Evolutionary conservation across 1,140 invertebrate species (phyloP).

Genomic region (Drosophila bocki): DNA sequence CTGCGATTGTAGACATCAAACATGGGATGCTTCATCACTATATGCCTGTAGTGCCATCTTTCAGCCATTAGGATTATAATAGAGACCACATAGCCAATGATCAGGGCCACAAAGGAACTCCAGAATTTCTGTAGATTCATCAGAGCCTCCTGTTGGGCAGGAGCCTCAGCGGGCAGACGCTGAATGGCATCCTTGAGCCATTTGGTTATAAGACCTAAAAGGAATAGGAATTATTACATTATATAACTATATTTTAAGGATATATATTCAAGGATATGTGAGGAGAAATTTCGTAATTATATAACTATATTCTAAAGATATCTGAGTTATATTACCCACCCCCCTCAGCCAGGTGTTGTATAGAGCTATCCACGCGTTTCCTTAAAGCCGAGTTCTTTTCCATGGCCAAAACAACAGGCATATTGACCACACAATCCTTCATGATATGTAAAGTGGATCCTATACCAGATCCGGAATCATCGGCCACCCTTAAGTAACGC

Average conservation of each 20-base stretch:
- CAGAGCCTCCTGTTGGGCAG: conserved; percentile 87
- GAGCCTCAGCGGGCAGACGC: conserved; percentile 85
- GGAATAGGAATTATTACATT: too few relatives aligned
- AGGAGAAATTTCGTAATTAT: too few relatives aligned
- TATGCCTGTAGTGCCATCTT: conserved; percentile 88
- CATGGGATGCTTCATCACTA: conserved; percentile 88
- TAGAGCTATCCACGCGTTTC: conserved; percentile 88
- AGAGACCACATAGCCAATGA: conserved; percentile 89
- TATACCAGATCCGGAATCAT: conserved; percentile 85
- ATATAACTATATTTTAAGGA: too few relatives aligned
- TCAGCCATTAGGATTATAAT: conserved; percentile 87
- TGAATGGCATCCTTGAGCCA: conserved; percentile 91
- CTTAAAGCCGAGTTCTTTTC: conserved; percentile 93
- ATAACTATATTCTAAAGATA: too few relatives aligned
- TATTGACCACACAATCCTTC: conserved; percentile 91
- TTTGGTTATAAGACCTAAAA: conserved; percentile 86
- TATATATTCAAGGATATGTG: too few relatives aligned
- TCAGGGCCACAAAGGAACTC: conserved; percentile 90
- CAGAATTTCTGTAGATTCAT: conserved; percentile 92
- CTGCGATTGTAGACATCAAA: conserved; percentile 89
- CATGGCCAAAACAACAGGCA: conserved; percentile 92
- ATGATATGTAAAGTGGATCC: conserved; percentile 91
- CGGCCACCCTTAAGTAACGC: conserved; percentile 87
- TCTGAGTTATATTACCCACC: conserved; percentile 81
- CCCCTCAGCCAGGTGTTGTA: conserved; percentile 89